Evolutionary conservation across 2,888 invertebrate species (phyloP).

Genomic region (Cataglyphis altisquamis): DNA sequence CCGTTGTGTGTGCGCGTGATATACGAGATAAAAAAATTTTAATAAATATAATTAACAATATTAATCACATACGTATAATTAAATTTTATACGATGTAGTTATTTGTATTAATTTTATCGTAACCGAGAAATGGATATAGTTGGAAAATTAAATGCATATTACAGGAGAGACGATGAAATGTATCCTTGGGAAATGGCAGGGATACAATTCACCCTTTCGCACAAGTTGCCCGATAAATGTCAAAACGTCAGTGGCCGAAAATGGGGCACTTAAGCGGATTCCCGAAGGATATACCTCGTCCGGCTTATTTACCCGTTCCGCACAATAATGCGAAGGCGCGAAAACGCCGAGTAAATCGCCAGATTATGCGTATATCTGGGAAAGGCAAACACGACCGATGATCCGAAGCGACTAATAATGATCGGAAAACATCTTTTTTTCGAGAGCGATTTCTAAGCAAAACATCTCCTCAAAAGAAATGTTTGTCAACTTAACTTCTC

Average conservation of each 20-base stretch:
- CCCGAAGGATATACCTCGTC: conserved; percentile 41
- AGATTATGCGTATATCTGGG: conserved; percentile 70
- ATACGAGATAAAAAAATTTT: neutral
- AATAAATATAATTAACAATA: neutral
- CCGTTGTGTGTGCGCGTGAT: neutral
- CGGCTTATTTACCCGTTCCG: conserved; percentile 44
- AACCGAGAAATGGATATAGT: neutral
- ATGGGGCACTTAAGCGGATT: conserved; percentile 76
- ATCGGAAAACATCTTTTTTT: conserved; percentile 1
- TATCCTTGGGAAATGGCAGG: conserved; percentile 14
- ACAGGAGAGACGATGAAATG: neutral
- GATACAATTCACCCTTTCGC: conserved; percentile 55
- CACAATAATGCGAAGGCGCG: conserved; percentile 47
- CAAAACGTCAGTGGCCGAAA: conserved; percentile 66
- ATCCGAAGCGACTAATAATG: conserved; percentile 33
- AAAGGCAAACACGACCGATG: conserved; percentile 66
- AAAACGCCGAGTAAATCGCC: conserved; percentile 46
- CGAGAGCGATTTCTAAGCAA: neutral
- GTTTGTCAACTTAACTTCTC: neutral
- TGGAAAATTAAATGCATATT: conserved; percentile 14
- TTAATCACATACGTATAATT: neutral
- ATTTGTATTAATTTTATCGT: neutral
- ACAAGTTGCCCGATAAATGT: conserved; percentile 59
- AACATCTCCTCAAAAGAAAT: neutral
- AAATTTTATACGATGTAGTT: neutral